Conservation (phyloP, 2,888 invertebrate species). For the Lepetodrilus schrolli region DNA sequence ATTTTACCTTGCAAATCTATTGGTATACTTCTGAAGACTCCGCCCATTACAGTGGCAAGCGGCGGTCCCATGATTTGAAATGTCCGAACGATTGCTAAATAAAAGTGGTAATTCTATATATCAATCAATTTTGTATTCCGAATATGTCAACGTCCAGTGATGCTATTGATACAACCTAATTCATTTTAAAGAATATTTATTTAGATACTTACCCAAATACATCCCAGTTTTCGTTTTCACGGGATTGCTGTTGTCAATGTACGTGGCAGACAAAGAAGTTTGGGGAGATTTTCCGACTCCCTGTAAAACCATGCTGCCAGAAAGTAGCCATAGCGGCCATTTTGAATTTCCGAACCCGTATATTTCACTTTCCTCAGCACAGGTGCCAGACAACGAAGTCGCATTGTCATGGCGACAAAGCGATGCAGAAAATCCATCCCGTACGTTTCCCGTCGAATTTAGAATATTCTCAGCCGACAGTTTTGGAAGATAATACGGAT, state of each 20-base stretch:
- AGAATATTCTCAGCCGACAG: background rate
- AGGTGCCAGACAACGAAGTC: background rate
- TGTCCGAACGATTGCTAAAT: too few species aligned
- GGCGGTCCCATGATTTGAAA: conserved; percentile 53
- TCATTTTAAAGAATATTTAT: too few species aligned
- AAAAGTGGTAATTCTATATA: too few species aligned
- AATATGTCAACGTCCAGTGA: too few species aligned
- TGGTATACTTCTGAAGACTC: conserved; percentile 52
- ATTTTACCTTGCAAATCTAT: conserved; percentile 55
- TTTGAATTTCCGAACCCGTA: background rate
- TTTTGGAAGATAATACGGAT: conserved; percentile 17
- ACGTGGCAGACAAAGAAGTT: conserved; percentile 48
- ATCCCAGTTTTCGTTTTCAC: conserved; percentile 49
- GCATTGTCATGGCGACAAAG: background rate
- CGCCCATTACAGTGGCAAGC: conserved; percentile 51
- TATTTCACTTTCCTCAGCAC: background rate
- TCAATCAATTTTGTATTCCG: too few species aligned
- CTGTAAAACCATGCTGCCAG: conserved; percentile 44
- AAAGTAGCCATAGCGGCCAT: conserved; percentile 33
- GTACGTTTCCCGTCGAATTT: background rate
- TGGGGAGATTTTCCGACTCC: conserved; percentile 59
- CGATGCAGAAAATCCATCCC: background rate
- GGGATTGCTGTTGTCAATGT: conserved; percentile 50
- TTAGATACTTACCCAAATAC: conserved; percentile 53
- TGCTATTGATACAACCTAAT: too few species aligned